Conservation (phyloP, 2,797 vertebrate species). For the Enteromius unitaeniatus region DNA sequence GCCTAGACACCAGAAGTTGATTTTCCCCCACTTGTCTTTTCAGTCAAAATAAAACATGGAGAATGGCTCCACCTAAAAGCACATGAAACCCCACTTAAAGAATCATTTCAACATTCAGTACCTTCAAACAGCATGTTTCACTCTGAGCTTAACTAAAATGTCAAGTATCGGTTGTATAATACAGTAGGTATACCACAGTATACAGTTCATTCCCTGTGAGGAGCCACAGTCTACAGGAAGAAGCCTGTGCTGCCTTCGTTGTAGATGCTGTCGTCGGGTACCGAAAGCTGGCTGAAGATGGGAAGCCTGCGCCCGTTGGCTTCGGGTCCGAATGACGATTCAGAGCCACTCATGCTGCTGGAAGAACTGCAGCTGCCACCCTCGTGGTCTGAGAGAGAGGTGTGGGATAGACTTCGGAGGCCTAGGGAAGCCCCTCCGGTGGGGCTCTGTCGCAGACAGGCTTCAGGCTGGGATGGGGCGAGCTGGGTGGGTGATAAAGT, state of each 20-base stretch:
- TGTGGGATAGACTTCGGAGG: slow-evolving; percentile 78
- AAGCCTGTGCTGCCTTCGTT: slow-evolving; percentile 61
- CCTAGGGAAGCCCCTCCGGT: slow-evolving; percentile 63
- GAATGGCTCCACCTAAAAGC: slow-evolving; percentile 20
- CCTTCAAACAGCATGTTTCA: slow-evolving; percentile 24
- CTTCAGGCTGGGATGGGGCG: slow-evolving; percentile 8
- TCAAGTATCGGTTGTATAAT: slow-evolving; percentile 52
- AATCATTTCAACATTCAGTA: slow-evolving; percentile 26
- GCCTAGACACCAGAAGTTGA: not conserved
- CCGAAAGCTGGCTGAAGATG: slow-evolving; percentile 88
- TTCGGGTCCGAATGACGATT: slow-evolving; percentile 72
- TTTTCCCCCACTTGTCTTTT: slow-evolving; percentile 2
- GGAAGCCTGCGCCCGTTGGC: slow-evolving; percentile 76
- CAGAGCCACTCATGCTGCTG: slow-evolving; percentile 82
- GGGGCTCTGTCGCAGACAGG: slow-evolving; percentile 66
- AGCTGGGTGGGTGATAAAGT: slow-evolving; percentile 66
- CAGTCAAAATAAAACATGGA: slow-evolving; percentile 1
- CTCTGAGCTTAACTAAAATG: slow-evolving; percentile 45
- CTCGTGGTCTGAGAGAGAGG: slow-evolving; percentile 85
- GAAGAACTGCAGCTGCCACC: slow-evolving; percentile 77
- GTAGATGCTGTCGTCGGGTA: slow-evolving; percentile 77
- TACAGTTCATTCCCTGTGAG: slow-evolving; percentile 39
- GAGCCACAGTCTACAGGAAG: slow-evolving; percentile 66
- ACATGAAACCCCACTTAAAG: slow-evolving; percentile 18
- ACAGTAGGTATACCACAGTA: slow-evolving; percentile 60